A percentile compares a stretch with the other conserved stretches of the same genome.
phyloP scores from a whole-genome alignment of 2,113 vertebrate species.

The Anthoscopus minutus region DNA sequence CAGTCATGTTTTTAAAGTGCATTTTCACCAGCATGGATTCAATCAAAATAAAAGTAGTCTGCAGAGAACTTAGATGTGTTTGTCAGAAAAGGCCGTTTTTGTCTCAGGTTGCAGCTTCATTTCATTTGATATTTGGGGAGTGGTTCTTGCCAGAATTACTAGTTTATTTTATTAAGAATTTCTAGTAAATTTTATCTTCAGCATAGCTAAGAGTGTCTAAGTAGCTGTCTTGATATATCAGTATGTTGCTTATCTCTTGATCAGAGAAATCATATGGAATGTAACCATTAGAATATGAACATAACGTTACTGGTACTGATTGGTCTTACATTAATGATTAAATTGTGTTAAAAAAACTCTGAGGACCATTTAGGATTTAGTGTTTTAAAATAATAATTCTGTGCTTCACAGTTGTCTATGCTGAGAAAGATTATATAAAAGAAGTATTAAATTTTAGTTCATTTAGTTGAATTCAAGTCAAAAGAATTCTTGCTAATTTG shows the following conservation, averaged over 20 bases:
- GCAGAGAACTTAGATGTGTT: neutral
- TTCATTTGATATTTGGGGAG: neutral
- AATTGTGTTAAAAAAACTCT: neutral
- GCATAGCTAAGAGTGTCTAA: neutral
- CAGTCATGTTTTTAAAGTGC: neutral
- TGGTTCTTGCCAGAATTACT: neutral
- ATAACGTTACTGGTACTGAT: neutral
- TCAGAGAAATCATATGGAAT: neutral
- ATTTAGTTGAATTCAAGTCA: neutral
- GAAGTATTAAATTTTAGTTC: neutral
- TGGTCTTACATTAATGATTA: neutral
- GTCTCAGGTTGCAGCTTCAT: neutral
- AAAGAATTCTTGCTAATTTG: neutral
- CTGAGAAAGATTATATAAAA: neutral
- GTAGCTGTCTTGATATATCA: neutral
- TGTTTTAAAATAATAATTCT: neutral
- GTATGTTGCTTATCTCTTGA: neutral
- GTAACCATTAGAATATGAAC: neutral
- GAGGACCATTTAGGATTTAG: neutral
- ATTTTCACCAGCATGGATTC: neutral
- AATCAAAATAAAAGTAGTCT: neutral
- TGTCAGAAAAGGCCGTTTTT: neutral
- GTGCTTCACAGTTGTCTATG: neutral
- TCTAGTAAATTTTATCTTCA: neutral
- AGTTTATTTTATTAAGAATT: no score